Base-by-base conservation (phyloP, 2,797 vertebrate species). In the Acipenser ruthenus region DNA sequence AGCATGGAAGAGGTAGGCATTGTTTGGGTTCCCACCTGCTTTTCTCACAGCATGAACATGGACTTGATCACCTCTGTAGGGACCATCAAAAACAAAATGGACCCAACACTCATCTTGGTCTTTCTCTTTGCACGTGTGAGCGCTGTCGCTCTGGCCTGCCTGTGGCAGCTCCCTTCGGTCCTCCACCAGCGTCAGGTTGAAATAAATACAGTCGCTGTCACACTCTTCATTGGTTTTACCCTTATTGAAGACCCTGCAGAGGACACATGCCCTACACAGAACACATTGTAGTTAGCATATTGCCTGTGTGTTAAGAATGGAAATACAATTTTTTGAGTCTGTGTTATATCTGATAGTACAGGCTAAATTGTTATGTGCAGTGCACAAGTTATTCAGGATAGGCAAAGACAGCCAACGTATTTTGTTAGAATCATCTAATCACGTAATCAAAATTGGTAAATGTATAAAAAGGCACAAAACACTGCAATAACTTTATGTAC, bases 171-270 rank as follows among this genome's bases (percentile, higher is more conserved):
- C 10, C 18, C 15, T 10, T 11, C 11, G 37, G 52, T 51, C 69
- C 5, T 12, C 50, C n/a, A 70, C 65, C 48, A 70, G 49, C 0
- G 65, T 70, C 18, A 64, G 10, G 61, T 70, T 70, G 12, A 67
- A 50, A 11, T 58, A 23, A 2, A 18, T n/a, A n/a, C 69, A 70
- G 3, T 63, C 47, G 4, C 9, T 18, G 10, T 49, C 8, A n/a
- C 69, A 70, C 50, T n/a, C 49, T 23, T 56, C 60, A 10, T 67
- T 11, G 8, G 5, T 53, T 8, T 12, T 8, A 37, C 49, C 69
- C 49, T 47, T 6, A 12, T 10, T 3, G 10, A 58, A 64, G 49
- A 56, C 23, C 55, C 53, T 49, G 55, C 69, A 68, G 49, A 66
- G 50, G 37, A 56, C 50, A 50, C 64, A 64, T 6, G 51, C 49